phyloP scores from a whole-genome alignment of 92 coral and sea anemone genomes.

The Desmophyllum pertusum region DNA sequence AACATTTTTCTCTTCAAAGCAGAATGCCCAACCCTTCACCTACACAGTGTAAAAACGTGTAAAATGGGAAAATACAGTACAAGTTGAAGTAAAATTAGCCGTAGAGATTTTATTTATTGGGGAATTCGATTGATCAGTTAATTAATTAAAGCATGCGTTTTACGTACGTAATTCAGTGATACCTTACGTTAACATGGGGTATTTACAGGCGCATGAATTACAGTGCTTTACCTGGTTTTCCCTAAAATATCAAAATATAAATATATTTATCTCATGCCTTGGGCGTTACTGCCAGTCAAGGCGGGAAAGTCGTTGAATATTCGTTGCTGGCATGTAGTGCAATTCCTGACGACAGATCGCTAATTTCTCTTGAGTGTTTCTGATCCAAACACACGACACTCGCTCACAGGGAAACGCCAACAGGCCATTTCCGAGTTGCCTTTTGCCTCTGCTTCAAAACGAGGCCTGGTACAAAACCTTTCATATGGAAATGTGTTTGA shows the following conservation, averaged over 20 bases:
- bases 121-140: not conserved
- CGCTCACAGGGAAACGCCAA: not conserved
- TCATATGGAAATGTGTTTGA: too few relatives aligned
- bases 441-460: too few relatives aligned
- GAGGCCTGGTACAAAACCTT: too few relatives aligned
- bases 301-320: not conserved
- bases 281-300: not conserved
- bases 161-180: not conserved
- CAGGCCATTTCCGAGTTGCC: too few relatives aligned
- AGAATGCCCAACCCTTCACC: not conserved
- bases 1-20: not conserved
- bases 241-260: not conserved
- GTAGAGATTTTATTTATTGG: slow-evolving; percentile 30
- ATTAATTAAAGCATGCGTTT: not conserved
- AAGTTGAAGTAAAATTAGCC: not conserved
- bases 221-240: not conserved
- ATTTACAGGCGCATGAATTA: not conserved
- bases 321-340: too few relatives aligned
- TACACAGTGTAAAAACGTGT: not conserved
- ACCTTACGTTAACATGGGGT: not conserved
- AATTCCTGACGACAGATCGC: too few relatives aligned
- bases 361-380: not conserved
- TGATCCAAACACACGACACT: not conserved
- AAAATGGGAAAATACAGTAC: not conserved
- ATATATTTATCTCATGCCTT: not conserved